phyloP scores from a whole-genome alignment of 2,113 vertebrate species.

The Pangasianodon gigas region DNA sequence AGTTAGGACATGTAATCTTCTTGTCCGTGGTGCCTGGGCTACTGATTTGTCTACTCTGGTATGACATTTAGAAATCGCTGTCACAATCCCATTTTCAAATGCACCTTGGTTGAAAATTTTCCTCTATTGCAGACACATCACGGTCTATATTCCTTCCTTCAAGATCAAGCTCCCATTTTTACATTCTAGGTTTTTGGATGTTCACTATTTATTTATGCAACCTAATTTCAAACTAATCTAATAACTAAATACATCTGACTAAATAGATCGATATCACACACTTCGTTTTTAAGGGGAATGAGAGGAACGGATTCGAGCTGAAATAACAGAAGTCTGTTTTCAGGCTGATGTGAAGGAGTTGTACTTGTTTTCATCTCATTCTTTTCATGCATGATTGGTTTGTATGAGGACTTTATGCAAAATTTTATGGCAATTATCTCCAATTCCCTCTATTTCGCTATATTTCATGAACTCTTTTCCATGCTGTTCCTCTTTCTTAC shows the following conservation, averaged over 20 bases:
- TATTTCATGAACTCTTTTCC: not conserved
- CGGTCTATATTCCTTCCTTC: no score
- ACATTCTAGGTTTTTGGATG: no score
- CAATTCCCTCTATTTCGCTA: not conserved
- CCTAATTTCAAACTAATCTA: not conserved
- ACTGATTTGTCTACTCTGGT: no score
- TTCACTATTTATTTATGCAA: no score
- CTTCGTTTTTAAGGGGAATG: not conserved
- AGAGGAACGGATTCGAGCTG: not conserved
- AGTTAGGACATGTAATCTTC: no score
- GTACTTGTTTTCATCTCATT: not conserved
- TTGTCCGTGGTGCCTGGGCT: no score
- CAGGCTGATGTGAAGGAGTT: not conserved
- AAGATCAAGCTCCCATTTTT: no score
- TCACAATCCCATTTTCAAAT: no score
- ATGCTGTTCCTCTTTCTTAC: not conserved
- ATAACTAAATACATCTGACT: not conserved
- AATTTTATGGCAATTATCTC: not conserved
- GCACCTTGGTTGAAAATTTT: no score
- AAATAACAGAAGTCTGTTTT: not conserved
- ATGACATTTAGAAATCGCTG: no score
- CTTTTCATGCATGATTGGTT: not conserved
- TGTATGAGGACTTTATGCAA: not conserved
- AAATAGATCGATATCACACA: not conserved
- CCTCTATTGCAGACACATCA: no score